Conservation (phyloP, 2,797 vertebrate species). For the Arrhamphus sclerolepis region DNA sequence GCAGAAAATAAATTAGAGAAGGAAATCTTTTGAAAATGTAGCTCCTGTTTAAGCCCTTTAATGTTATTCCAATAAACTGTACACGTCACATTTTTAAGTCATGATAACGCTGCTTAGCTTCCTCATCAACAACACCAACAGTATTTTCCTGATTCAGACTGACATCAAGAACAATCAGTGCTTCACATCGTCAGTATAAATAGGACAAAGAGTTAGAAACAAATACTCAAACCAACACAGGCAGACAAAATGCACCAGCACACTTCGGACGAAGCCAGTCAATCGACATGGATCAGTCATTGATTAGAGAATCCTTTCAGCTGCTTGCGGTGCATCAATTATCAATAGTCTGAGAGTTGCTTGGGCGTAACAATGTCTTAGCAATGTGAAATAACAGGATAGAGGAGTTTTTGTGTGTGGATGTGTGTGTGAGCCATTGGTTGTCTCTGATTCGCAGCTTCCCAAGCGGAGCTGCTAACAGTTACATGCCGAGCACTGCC, state of each 20-base stretch:
- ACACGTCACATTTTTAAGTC: constrained; percentile 32
- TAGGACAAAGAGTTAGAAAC: constrained; percentile 18
- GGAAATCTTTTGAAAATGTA: constrained; percentile 39
- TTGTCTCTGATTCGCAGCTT: constrained; percentile 37
- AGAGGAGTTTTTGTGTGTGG: constrained; percentile 1
- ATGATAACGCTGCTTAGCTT: constrained; percentile 22
- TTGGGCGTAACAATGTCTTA: constrained; percentile 11
- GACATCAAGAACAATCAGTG: constrained; percentile 41
- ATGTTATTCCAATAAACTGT: constrained; percentile 50
- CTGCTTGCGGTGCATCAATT: constrained; percentile 12
- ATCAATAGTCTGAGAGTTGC: constrained; percentile 14
- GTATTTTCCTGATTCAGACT: constrained; percentile 43
- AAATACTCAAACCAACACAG: constrained; percentile 1
- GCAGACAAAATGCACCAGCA: constrained; percentile 17
- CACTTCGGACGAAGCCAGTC: constrained; percentile 2
- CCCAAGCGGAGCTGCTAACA: not conserved
- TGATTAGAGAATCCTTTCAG: constrained; percentile 11
- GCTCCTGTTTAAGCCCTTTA: constrained; percentile 72
- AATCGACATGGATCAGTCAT: constrained; percentile 18
- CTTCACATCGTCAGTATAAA: constrained; percentile 36
- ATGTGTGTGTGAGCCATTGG: constrained; percentile 34
- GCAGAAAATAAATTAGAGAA: constrained; percentile 32
- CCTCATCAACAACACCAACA: constrained; percentile 18
- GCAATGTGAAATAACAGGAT: constrained; percentile 16
- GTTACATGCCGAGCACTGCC: no score